Conservation (phyloP, 1,140 invertebrate species). For the Cephus cinctus region DNA sequence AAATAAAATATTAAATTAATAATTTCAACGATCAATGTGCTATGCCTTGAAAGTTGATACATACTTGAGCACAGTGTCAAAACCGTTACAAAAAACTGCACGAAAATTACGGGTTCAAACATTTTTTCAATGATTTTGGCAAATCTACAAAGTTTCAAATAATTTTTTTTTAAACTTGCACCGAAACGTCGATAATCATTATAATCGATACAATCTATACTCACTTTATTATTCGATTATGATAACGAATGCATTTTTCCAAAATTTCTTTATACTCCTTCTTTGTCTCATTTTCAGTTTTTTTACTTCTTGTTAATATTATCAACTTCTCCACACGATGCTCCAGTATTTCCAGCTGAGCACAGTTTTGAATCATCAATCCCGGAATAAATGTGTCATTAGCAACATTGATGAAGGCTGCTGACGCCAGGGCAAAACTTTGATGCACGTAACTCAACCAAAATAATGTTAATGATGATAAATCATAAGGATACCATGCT, state of each 20-base stretch:
- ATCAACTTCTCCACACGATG: not conserved
- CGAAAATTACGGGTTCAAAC: constrained; percentile 4
- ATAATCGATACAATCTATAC: not conserved
- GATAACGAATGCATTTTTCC: constrained; percentile 7
- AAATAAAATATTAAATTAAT: constrained; percentile 21
- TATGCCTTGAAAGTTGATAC: constrained; percentile 2
- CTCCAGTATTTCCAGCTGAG: constrained; percentile 11
- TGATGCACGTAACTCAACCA: constrained; percentile 9
- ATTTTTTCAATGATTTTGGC: not conserved
- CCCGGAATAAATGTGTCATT: constrained; percentile 7
- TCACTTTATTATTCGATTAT: constrained; percentile 9
- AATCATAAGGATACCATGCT: constrained; percentile 9
- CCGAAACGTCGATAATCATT: not conserved
- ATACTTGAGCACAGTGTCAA: constrained; percentile 7
- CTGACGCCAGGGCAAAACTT: not conserved
- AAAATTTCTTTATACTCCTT: not conserved
- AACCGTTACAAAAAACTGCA: constrained; percentile 7
- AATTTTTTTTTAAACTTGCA: not conserved
- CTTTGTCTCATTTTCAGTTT: not conserved
- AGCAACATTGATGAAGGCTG: constrained; percentile 1
- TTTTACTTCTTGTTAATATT: not conserved
- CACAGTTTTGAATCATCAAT: constrained; percentile 3
- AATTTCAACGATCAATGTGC: constrained; percentile 8
- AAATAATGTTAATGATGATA: not conserved
- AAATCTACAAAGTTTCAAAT: constrained; percentile 3